These are phyloP conservation scores for Rana temporaria DNA, from an alignment of 2,113 vertebrate genomes.

Conservation along the genomic window DNA sequence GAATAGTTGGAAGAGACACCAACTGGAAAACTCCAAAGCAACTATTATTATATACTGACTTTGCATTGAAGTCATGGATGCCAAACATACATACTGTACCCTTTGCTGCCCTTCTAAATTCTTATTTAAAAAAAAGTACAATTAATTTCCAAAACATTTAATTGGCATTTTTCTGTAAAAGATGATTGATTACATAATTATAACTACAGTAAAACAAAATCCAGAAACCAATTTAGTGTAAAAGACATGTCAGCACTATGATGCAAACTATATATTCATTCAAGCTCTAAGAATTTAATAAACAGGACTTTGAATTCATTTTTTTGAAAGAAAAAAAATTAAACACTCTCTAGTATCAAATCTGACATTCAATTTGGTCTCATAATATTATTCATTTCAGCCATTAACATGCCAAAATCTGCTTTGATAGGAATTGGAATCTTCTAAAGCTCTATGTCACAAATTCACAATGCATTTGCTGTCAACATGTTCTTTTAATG, in stretches of 20 bases:
- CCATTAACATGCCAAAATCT: conserved; percentile 35
- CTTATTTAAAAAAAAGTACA: conserved; percentile 9
- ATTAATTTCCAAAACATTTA: conserved; percentile 10
- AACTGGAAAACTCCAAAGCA: no score
- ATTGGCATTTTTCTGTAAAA: conserved; percentile 25
- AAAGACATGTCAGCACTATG: conserved; percentile 26
- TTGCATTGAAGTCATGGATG: no score
- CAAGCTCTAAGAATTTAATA: conserved; percentile 29
- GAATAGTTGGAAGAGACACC: no score
- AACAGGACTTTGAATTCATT: conserved; percentile 21
- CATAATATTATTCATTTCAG: conserved; percentile 44
- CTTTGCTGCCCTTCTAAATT: conserved; percentile 23
- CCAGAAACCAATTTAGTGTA: conserved; percentile 16
- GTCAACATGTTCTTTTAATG: conserved; percentile 27
- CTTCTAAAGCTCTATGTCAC: conserved; percentile 22
- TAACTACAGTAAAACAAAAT: conserved; percentile 30
- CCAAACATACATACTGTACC: not conserved
- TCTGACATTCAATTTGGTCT: conserved; percentile 45
- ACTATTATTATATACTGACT: no score
- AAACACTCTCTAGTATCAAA: conserved; percentile 18
- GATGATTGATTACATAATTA: conserved; percentile 45
- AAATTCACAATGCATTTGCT: conserved; percentile 24
- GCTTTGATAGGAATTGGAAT: conserved; percentile 21
- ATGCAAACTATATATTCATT: conserved; percentile 32
- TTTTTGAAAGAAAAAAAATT: conserved; percentile 26